Conservation (phyloP, 2,888 invertebrate genomes). For the Sylvicola cinctus region DNA sequence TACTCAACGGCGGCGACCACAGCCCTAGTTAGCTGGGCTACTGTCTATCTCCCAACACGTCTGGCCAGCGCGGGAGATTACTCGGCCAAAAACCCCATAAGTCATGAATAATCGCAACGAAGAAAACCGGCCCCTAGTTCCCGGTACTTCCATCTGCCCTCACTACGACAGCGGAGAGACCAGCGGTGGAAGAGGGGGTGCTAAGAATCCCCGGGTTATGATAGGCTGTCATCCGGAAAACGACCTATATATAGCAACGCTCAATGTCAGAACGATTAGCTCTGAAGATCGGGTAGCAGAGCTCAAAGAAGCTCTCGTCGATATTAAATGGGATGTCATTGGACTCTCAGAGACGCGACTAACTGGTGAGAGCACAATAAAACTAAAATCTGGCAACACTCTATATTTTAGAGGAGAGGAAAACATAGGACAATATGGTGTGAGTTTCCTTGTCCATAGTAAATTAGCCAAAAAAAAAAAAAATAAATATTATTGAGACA, state of each 20-base stretch:
- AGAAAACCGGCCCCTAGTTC: not conserved
- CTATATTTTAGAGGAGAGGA: not conserved
- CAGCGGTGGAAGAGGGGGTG: not conserved
- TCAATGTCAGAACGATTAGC: not conserved
- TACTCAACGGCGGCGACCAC: not conserved
- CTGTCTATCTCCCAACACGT: not conserved
- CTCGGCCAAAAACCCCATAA: not conserved
- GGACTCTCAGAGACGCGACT: not conserved
- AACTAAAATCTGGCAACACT: not conserved
- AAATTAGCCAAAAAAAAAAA: not conserved
- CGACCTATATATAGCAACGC: not conserved
- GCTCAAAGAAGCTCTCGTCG: not conserved
- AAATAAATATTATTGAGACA: not conserved
- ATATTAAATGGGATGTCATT: not conserved
- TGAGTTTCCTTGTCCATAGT: not conserved
- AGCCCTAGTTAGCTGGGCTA: not conserved
- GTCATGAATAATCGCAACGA: not conserved
- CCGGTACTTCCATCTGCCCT: not conserved
- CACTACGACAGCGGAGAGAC: not conserved
- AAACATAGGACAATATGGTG: not conserved
- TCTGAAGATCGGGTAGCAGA: not conserved
- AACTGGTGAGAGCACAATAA: not conserved
- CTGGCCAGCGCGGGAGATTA: not conserved
- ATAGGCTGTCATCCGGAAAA: not conserved
- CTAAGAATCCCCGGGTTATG: not conserved